Evolutionary conservation across 2,113 vertebrate species (phyloP).

Genomic region (Phyllostomus hastatus): DNA sequence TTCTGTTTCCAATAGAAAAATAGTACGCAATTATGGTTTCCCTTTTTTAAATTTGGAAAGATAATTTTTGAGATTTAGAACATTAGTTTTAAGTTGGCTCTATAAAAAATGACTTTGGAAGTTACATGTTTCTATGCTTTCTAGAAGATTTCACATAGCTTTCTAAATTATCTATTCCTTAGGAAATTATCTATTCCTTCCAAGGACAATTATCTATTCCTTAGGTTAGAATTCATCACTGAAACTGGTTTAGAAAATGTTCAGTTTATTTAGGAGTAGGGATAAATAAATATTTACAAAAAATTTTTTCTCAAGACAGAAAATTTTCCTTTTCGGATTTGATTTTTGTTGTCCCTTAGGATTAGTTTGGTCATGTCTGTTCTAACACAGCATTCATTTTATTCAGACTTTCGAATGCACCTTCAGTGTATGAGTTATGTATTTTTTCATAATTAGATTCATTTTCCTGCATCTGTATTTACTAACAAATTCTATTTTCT

Average conservation of each 20-base stretch:
- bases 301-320: background rate
- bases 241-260: background rate
- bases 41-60: background rate
- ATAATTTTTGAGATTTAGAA: background rate
- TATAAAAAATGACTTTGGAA: background rate
- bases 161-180: background rate
- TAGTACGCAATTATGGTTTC: background rate
- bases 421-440: background rate
- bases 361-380: slow-evolving; percentile 10
- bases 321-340: background rate
- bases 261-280: background rate
- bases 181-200: background rate
- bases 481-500: background rate
- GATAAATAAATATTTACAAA: slow-evolving; percentile 22
- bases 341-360: background rate
- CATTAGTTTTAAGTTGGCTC: background rate
- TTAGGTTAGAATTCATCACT: background rate
- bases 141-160: slow-evolving; percentile 6
- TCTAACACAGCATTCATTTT: slow-evolving; percentile 22
- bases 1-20: background rate
- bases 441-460: slow-evolving; percentile 21
- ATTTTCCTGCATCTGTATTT: background rate
- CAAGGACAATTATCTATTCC: background rate
- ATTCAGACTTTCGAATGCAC: slow-evolving; percentile 26
- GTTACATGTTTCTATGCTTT: background rate